These are phyloP conservation scores for Cheilosia vulpina DNA, from an alignment of 2,888 invertebrate species.

Conservation along the genomic window DNA sequence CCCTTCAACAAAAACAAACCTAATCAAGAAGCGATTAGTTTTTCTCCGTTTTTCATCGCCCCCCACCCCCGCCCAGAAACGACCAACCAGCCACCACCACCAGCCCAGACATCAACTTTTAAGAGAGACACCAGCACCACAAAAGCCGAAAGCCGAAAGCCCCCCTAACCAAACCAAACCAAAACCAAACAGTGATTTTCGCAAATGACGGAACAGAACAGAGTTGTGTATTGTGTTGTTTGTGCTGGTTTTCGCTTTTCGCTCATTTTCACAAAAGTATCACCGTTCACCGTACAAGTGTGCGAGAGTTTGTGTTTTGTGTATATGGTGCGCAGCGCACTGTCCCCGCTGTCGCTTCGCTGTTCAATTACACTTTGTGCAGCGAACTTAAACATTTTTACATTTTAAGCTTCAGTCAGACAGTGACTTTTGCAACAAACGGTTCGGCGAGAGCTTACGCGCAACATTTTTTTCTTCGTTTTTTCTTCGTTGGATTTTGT, in stretches of 20 bases:
- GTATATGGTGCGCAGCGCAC: conserved; percentile 10
- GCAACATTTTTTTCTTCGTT: conserved; percentile 73
- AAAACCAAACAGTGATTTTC: conserved; percentile 48
- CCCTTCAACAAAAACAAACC: conserved; percentile 27
- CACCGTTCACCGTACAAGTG: conserved; percentile 20
- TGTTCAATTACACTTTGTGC: conserved; percentile 67
- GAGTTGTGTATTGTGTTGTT: neutral
- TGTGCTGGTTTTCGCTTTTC: conserved; percentile 59
- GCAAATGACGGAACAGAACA: conserved; percentile 16
- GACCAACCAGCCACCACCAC: neutral
- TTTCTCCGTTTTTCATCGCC: conserved; percentile 55
- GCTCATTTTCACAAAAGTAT: conserved; percentile 70
- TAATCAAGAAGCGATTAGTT: conserved; percentile 39
- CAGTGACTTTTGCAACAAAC: conserved; percentile 76
- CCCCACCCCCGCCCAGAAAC: neutral
- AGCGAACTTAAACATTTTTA: conserved; percentile 70
- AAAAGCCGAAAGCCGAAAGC: conserved; percentile 10
- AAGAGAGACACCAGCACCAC: conserved; percentile 50
- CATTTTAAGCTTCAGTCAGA: conserved; percentile 75
- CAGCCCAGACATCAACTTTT: conserved; percentile 12
- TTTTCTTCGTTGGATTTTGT: conserved; percentile 75
- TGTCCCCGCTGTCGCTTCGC: conserved; percentile 15
- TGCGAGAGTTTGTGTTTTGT: conserved; percentile 9
- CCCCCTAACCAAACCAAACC: neutral
- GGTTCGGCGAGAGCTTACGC: conserved; percentile 71